Evolutionary conservation across 2,113 vertebrate genomes (phyloP).

Genomic region (Xiphias gladius): DNA sequence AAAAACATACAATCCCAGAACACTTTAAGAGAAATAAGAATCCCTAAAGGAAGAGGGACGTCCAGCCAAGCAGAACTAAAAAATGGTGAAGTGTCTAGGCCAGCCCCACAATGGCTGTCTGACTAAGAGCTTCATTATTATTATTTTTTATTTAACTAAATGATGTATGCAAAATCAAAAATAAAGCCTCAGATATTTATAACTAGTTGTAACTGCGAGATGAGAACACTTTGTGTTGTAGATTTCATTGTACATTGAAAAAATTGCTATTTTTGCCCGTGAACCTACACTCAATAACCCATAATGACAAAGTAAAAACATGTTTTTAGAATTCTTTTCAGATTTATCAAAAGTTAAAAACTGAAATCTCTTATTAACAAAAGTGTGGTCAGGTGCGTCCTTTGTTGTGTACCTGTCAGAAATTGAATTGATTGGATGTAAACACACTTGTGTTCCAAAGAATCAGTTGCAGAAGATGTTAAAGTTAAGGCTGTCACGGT

Average conservation of each 20-base stretch:
- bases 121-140: conserved; percentile 24
- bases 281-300: too few relatives aligned
- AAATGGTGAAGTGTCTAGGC: conserved; percentile 18
- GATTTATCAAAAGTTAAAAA: too few relatives aligned
- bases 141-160: background rate
- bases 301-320: too few relatives aligned
- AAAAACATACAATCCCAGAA: conserved; percentile 23
- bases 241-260: too few relatives aligned
- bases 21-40: conserved; percentile 26
- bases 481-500: background rate
- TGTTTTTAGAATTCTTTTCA: too few relatives aligned
- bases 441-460: background rate
- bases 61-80: conserved; percentile 53
- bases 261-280: too few relatives aligned
- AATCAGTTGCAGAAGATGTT: background rate
- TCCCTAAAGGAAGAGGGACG: conserved; percentile 35
- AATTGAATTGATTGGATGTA: background rate
- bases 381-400: too few relatives aligned
- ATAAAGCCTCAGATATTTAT: background rate
- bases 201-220: too few relatives aligned
- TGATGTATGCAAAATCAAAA: background rate
- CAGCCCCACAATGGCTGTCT: conserved; percentile 15
- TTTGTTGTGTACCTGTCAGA: background rate
- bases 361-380: too few relatives aligned
- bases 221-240: too few relatives aligned